phyloP scores from a whole-genome alignment of 2,113 vertebrate genomes.

The Neolamprologus caudopunctatus region DNA sequence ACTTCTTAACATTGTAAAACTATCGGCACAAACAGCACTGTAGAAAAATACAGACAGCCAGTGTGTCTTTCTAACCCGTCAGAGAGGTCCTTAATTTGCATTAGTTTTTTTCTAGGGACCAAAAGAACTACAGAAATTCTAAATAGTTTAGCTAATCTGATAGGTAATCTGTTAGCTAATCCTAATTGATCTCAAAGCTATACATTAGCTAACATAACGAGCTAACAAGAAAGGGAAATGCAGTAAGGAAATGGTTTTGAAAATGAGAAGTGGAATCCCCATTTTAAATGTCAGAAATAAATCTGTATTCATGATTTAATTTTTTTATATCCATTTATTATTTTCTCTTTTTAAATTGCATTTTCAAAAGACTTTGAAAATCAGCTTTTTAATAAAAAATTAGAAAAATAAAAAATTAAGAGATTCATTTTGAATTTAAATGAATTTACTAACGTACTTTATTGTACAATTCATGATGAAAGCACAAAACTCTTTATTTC shows the following conservation, averaged over 20 bases:
- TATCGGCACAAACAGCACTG: background rate
- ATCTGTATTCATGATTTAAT: background rate
- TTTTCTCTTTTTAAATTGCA: background rate
- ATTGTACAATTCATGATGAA: background rate
- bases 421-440: background rate
- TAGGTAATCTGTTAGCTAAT: background rate
- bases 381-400: background rate
- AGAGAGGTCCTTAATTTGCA: background rate
- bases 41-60: background rate
- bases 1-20: background rate
- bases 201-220: background rate
- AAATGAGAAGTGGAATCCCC: background rate
- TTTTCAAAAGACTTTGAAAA: background rate
- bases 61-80: background rate
- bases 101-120: background rate
- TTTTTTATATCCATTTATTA: background rate
- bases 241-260: background rate
- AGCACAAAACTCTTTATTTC: background rate
- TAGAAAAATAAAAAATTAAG: background rate
- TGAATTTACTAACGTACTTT: background rate
- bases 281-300: background rate
- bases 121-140: background rate
- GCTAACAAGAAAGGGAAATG: background rate
- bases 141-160: background rate
- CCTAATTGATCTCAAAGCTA: background rate